Evolutionary conservation across 2,888 invertebrate genomes (phyloP).

Genomic region (Polyommatus iphigenia): DNA sequence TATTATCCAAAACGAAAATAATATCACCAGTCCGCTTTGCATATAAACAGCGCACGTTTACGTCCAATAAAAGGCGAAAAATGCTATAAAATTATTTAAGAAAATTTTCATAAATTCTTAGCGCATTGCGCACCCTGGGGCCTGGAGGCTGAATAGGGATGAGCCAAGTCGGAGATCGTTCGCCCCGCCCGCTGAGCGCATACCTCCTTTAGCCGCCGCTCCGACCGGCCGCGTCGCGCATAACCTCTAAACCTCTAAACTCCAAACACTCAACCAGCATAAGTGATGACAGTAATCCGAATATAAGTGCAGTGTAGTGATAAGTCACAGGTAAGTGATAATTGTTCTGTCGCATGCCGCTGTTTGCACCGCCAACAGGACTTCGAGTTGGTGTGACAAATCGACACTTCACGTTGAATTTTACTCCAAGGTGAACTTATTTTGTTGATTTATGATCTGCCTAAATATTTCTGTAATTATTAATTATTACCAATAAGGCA

Average conservation of each 20-base stretch:
- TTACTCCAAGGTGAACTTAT: slow-evolving; percentile 33
- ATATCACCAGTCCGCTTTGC: background rate
- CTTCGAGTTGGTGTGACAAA: slow-evolving; percentile 60
- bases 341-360: slow-evolving; percentile 69
- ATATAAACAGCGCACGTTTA: slow-evolving; percentile 1
- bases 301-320: slow-evolving; percentile 71
- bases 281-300: slow-evolving; percentile 76
- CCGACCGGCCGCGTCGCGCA: slow-evolving; percentile 63
- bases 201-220: slow-evolving; percentile 56
- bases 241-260: slow-evolving; percentile 55
- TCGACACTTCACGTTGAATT: slow-evolving; percentile 51
- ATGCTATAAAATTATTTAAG: background rate
- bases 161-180: slow-evolving; percentile 58
- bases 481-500: background rate
- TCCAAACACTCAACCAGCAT: slow-evolving; percentile 73
- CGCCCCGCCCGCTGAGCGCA: slow-evolving; percentile 57
- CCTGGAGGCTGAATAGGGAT: slow-evolving; percentile 50
- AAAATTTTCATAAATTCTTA: slow-evolving; percentile 27
- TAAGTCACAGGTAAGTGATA: slow-evolving; percentile 79
- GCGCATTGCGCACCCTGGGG: slow-evolving; percentile 20
- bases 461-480: background rate
- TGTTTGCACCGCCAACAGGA: slow-evolving; percentile 68
- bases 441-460: slow-evolving; percentile 1
- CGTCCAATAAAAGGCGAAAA: background rate
- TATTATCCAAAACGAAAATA: slow-evolving; percentile 9